Conservation (phyloP, 1,140 invertebrate genomes). For the Bilobella aurantiaca region DNA sequence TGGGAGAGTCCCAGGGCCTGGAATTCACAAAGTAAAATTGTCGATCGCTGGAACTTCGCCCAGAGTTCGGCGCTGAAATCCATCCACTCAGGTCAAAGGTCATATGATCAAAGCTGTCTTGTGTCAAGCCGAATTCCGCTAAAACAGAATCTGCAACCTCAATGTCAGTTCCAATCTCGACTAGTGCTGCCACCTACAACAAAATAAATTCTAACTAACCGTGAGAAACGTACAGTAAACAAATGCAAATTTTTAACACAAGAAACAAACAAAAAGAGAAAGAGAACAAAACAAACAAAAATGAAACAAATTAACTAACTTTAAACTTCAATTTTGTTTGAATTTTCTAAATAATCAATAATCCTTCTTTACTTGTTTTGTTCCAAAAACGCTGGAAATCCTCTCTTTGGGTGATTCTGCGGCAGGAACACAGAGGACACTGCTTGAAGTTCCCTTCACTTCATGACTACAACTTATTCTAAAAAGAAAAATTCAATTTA, state of each 20-base stretch:
- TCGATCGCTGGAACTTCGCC: slow-evolving; percentile 70
- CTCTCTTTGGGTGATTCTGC: background rate
- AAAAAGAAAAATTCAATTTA: background rate
- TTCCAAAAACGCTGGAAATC: background rate
- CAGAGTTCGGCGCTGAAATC: slow-evolving; percentile 74
- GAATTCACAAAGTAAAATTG: slow-evolving; percentile 92
- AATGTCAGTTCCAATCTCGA: background rate
- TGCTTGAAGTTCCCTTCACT: background rate
- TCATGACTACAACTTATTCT: background rate
- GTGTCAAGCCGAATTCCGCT: slow-evolving; percentile 32
- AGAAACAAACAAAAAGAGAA: too few species aligned
- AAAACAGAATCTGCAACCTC: slow-evolving; percentile 35
- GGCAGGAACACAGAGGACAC: background rate
- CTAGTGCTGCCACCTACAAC: background rate
- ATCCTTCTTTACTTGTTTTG: too few species aligned
- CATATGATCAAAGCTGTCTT: slow-evolving; percentile 26
- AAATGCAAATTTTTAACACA: background rate
- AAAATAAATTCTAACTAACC: background rate
- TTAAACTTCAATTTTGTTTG: too few species aligned
- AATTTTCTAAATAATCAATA: too few species aligned
- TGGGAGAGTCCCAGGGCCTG: slow-evolving; percentile 78
- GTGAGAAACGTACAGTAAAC: background rate
- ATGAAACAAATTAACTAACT: too few species aligned
- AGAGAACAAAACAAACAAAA: too few species aligned
- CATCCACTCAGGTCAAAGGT: slow-evolving; percentile 55